These are phyloP conservation scores for Hipposideros larvatus DNA, from an alignment of 2,797 vertebrate species.

Conservation along the genomic window DNA sequence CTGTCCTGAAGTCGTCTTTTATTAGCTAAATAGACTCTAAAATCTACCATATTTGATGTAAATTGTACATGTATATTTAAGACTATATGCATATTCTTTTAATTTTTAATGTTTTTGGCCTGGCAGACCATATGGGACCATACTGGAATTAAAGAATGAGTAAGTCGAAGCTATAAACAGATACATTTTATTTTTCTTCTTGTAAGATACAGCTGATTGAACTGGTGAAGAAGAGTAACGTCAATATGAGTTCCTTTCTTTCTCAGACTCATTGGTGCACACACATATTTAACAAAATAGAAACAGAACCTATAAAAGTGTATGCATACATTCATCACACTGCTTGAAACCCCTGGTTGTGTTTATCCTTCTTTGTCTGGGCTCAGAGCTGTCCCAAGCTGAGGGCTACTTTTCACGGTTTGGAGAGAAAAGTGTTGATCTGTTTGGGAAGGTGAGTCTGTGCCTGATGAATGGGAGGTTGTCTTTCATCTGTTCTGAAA, in stretches of 20 bases:
- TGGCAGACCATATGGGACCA: not conserved
- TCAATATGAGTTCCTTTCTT: not conserved
- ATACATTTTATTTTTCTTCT: conserved; percentile 29
- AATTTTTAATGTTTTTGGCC: not conserved
- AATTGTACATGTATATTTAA: not conserved
- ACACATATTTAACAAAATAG: not conserved
- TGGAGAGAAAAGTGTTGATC: not conserved
- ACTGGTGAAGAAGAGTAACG: not conserved
- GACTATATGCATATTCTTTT: not conserved
- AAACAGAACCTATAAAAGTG: rapidly evolving
- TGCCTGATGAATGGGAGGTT: not conserved
- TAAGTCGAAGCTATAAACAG: not conserved
- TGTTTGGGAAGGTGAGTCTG: not conserved
- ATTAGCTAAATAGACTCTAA: conserved; percentile 65
- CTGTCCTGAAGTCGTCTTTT: conserved; percentile 49
- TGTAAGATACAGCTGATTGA: not conserved
- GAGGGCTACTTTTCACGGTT: not conserved
- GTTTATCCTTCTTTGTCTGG: not conserved
- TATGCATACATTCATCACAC: rapidly evolving
- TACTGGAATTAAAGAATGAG: not conserved
- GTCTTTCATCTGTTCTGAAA: not conserved
- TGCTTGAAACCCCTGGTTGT: not conserved
- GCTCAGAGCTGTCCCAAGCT: not conserved
- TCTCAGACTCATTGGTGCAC: not conserved
- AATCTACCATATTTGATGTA: conserved; percentile 64